Base-by-base conservation (phyloP, 2,888 invertebrate genomes). In the Ecliptopera silaceata region DNA sequence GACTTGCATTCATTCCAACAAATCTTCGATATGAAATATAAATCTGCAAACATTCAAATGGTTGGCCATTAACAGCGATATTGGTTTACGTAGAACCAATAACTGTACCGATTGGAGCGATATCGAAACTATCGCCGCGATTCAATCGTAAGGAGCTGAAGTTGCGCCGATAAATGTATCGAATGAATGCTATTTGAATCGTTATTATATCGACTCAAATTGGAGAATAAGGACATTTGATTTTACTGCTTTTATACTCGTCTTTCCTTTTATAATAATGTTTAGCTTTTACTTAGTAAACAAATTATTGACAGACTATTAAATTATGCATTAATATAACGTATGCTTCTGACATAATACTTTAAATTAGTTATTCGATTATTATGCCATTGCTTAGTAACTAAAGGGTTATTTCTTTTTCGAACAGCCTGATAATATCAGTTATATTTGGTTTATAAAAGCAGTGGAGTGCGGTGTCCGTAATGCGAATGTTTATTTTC, bases 401-500 rank as follows among this genome's bases (percentile, higher is more conserved):
- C n/a, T n/a, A n/a, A n/a, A n/a, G n/a, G n/a, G n/a, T n/a, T n/a
- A n/a, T n/a, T n/a, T n/a, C n/a, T n/a, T n/a, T n/a, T n/a, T n/a
- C n/a, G n/a, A 41, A 51, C 20, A 39, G 4, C 15, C 11, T 39
- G 26, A 56, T 65, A 58, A 57, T 51, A 57, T 59, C 34, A 15
- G 49, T 41, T 56, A 56, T 56, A 56, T 61, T 63, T 34, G 41
- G 54, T 43, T 65, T 69, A 66, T 66, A 68, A 61, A 67, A 70
- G 66, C 64, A 61, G 63, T 48, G 64, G 68, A 73, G 72, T 66
- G 70, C 72, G 75, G 72, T 77, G 74, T 73, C 72, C 76, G 77
- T 68, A 64, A 69, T 66, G 66, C 70, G 71, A 73, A 54, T 82
- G 86, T 88, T 86, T 86, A 80, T 83, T 81, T 82, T 84, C 76